These are phyloP conservation scores for Zaprionus nigranus DNA, from an alignment of 1,140 invertebrate species.

Conservation along the genomic window DNA sequence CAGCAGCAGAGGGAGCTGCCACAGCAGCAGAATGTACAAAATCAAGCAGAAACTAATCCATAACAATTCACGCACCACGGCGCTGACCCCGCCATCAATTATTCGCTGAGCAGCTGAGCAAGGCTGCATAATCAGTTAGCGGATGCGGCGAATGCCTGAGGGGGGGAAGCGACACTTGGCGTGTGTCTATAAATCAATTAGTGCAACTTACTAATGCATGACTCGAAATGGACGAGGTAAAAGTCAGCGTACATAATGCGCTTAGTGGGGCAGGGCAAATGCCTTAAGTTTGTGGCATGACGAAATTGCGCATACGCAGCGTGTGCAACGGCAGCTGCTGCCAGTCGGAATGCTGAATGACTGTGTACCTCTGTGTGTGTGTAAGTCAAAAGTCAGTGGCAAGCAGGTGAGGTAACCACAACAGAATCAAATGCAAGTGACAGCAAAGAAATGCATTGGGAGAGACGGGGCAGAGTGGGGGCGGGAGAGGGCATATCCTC, in stretches of 20 bases:
- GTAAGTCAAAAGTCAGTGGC: constrained; percentile 15
- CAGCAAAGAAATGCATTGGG: constrained; percentile 29
- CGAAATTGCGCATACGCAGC: constrained; percentile 47
- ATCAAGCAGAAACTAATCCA: constrained; percentile 48
- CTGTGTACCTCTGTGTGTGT: not conserved
- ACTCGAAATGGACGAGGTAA: not conserved
- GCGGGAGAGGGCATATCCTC: no score
- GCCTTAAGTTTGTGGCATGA: constrained; percentile 1
- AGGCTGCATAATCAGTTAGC: constrained; percentile 22
- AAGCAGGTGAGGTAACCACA: not conserved
- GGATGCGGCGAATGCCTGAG: not conserved
- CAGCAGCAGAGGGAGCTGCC: not conserved
- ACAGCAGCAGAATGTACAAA: constrained; percentile 8
- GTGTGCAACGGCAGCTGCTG: constrained; percentile 25
- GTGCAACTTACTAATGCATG: constrained; percentile 27
- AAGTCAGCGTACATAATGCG: constrained; percentile 40
- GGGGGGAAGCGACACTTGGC: constrained; percentile 16
- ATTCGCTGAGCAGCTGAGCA: constrained; percentile 10
- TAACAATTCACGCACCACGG: constrained; percentile 36
- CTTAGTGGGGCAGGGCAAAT: constrained; percentile 27
- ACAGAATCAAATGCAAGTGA: constrained; percentile 34
- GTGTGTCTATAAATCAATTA: constrained; percentile 49
- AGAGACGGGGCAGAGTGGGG: not conserved
- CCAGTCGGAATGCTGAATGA: constrained; percentile 1
- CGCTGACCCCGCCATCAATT: constrained; percentile 35